Evolutionary conservation across 2,797 vertebrate genomes (phyloP).

Genomic region (Microctenopoma steveboyesi): DNA sequence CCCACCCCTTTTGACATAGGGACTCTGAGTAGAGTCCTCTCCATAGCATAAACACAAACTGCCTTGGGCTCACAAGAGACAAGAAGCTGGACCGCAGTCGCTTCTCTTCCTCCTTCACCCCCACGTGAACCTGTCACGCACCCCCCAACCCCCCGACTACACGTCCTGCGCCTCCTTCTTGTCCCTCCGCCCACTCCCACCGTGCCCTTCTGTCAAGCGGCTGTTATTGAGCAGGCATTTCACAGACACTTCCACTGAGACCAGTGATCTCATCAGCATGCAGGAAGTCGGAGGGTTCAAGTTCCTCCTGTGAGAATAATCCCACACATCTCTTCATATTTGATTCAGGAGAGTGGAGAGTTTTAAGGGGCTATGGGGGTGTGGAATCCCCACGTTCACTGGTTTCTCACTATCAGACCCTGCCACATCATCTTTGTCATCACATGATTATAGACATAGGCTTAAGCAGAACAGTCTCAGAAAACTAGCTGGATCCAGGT

Average conservation of each 20-base stretch:
- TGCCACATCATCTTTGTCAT: slow-evolving; percentile 66
- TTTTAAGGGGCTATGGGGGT: slow-evolving; percentile 51
- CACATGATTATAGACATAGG: slow-evolving; percentile 32
- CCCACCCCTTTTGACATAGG: slow-evolving; percentile 45
- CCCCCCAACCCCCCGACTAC: slow-evolving; percentile 37
- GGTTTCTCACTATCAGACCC: slow-evolving; percentile 70
- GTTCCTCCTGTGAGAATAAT: slow-evolving; percentile 83
- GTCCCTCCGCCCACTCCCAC: slow-evolving; percentile 36
- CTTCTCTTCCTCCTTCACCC: slow-evolving; percentile 5
- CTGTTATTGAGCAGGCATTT: slow-evolving; percentile 80
- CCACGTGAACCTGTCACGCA: slow-evolving; percentile 65
- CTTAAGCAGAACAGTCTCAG: slow-evolving; percentile 39
- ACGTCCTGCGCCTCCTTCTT: slow-evolving; percentile 35
- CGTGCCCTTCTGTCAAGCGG: slow-evolving; percentile 44
- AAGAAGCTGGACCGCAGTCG: slow-evolving; percentile 26
- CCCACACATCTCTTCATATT: slow-evolving; percentile 81
- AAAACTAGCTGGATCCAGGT: slow-evolving; percentile 68
- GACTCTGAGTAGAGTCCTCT: slow-evolving; percentile 48
- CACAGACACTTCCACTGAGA: slow-evolving; percentile 82
- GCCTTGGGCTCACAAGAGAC: slow-evolving; percentile 60
- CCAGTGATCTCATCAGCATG: slow-evolving; percentile 85
- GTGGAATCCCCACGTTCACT: slow-evolving; percentile 60
- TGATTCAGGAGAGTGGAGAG: slow-evolving; percentile 53
- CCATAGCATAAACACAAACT: slow-evolving; percentile 63
- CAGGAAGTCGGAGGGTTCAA: slow-evolving; percentile 85